Evolutionary conservation across 2,888 invertebrate species (phyloP).

Genomic region (Schizotus pectinicornis): DNA sequence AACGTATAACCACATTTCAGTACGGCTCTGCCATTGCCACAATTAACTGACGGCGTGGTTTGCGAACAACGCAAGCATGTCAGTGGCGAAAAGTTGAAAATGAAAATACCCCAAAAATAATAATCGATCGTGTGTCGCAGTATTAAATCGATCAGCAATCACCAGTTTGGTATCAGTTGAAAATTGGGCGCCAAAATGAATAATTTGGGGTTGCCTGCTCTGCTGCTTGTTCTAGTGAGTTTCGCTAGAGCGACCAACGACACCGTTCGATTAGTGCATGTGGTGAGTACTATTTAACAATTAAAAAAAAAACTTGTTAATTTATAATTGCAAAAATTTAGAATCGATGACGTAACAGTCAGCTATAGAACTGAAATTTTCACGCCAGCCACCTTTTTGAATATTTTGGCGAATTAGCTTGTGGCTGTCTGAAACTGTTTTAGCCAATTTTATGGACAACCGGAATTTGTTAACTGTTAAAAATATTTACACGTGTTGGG

Average conservation of each 20-base stretch:
- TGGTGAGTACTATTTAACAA: conserved; percentile 37
- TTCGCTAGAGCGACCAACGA: conserved; percentile 10
- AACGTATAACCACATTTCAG: conserved; percentile 10
- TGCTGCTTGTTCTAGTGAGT: not conserved
- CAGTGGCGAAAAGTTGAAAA: not conserved
- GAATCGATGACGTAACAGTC: not conserved
- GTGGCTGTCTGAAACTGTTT: too few relatives aligned
- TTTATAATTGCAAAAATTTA: not conserved
- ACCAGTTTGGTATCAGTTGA: not conserved
- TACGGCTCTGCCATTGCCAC: conserved; percentile 23
- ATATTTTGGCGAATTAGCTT: not conserved
- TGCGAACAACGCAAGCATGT: not conserved
- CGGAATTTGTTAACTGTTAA: too few relatives aligned
- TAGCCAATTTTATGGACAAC: too few relatives aligned
- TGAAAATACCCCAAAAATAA: not conserved
- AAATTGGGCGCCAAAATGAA: not conserved
- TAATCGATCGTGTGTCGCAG: not conserved
- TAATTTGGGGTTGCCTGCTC: not conserved
- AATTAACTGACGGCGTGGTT: not conserved
- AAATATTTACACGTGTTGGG: too few relatives aligned
- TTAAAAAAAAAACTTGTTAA: not conserved
- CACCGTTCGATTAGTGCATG: conserved; percentile 40
- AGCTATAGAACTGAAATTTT: not conserved
- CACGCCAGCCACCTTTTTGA: not conserved
- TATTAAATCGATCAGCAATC: not conserved